Evolutionary conservation across 2,888 invertebrate genomes (phyloP), one percentile per base, ranked within the genome.

Genomic region (Melanargia galathea): DNA sequence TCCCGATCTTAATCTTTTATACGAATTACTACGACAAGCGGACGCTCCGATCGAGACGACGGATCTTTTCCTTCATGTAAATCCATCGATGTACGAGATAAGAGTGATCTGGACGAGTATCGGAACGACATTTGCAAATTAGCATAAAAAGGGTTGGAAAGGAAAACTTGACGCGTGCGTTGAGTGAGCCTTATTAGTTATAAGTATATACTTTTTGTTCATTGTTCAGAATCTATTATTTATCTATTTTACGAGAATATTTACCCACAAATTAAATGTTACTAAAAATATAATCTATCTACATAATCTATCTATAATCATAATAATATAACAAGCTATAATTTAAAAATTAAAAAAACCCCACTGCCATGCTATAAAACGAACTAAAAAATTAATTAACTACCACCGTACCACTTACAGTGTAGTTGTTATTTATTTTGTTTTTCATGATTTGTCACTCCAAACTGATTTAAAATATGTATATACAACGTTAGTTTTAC

Each of bases 111-210:
- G 75, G 70, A 73, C 74, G 1, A 79, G 71, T 62, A 75, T 72
- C 0, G 83, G 80, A n/a, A 80, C 83, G 1, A 76, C 75, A 33
- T 81, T 81, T 69, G 79, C 82, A 0, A 82, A 83, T 64, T 74
- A 63, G 13, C 33, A 10, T 33, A 10, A 48, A 26, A 11, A 8
- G 0, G 16, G 1, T 43, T 2, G 20, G 13, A 38, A n/a, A 38
- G 10, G 8, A 43, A 38, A n/a, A 43, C 43, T n/a, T 8, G 3
- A 16, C 16, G 16, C 2, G 40, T 2, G 16, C 16, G 16, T 2
- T n/a, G n/a, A 40, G 20, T 10, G 5, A 22, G 11, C 45, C 45
- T 22, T 16, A 18, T n/a, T n/a, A n/a, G n/a, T n/a, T n/a, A n/a
- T n/a, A n/a, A n/a, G n/a, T n/a, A 43, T 16, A 2, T 35, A 11